Evolutionary conservation across 2,888 invertebrate genomes (phyloP).

Genomic region (Chaitophorus viminalis): DNA sequence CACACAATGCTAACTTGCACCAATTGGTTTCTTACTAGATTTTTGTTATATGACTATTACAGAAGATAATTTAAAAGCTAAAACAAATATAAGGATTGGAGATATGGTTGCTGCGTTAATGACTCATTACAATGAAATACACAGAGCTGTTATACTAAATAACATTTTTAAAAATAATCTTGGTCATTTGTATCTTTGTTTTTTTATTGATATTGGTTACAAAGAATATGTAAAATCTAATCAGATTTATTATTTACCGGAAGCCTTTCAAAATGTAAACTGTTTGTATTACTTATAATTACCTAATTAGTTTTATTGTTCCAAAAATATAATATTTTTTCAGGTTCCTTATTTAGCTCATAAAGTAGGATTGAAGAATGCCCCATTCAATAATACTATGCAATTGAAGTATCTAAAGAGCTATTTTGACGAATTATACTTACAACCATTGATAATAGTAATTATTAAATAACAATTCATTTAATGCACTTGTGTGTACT

Average conservation of each 20-base stretch:
- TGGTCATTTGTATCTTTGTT: neutral
- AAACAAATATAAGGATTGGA: neutral
- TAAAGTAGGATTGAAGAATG: constrained; percentile 11
- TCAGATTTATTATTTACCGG: constrained; percentile 4
- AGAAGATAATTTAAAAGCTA: constrained; percentile 17
- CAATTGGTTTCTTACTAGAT: too few relatives aligned
- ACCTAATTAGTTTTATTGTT: too few relatives aligned
- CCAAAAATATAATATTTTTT: neutral
- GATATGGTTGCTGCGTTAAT: constrained; percentile 18
- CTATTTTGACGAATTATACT: constrained; percentile 27
- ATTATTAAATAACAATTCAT: neutral
- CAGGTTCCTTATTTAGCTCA: constrained; percentile 45
- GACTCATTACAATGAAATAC: neutral
- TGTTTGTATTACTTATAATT: neutral
- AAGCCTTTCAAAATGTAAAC: constrained; percentile 12
- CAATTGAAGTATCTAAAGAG: neutral
- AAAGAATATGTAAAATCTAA: constrained; percentile 18
- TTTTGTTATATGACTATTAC: neutral
- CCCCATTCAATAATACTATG: constrained; percentile 31
- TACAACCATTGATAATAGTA: constrained; percentile 36
- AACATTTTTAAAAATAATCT: neutral
- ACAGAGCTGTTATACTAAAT: constrained; percentile 20
- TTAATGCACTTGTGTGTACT: neutral
- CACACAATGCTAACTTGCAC: too few relatives aligned
- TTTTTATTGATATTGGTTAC: constrained; percentile 20